Conservation (phyloP, 2,888 invertebrate species). For the Hipparchia semele region DNA sequence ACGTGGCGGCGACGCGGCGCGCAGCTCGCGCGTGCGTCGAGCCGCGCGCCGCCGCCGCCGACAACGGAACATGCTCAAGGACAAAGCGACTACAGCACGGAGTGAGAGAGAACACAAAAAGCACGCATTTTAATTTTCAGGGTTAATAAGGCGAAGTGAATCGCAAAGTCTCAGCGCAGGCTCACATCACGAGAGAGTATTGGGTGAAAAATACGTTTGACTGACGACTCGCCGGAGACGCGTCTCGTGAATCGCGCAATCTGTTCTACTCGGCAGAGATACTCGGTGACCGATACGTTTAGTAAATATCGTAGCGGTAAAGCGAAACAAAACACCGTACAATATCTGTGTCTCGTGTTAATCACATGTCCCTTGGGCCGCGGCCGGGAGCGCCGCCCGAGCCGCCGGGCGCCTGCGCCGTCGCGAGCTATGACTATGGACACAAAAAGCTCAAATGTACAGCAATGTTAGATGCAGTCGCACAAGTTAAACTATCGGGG, state of each 20-base stretch:
- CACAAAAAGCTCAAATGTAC: constrained; percentile 82
- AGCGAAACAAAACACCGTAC: constrained; percentile 79
- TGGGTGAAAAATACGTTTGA: constrained; percentile 83
- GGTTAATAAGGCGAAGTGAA: constrained; percentile 78
- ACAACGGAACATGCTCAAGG: constrained; percentile 68
- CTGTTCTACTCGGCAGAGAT: constrained; percentile 65
- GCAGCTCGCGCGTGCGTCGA: constrained; percentile 8
- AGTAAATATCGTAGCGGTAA: constrained; percentile 82
- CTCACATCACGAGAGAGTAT: constrained; percentile 76
- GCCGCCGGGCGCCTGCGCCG: constrained; percentile 50
- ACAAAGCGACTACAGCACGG: constrained; percentile 61
- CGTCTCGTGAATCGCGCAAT: constrained; percentile 62
- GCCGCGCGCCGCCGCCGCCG: not conserved
- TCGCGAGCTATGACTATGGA: constrained; percentile 70
- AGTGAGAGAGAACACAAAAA: constrained; percentile 70
- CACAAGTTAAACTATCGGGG: constrained; percentile 63
- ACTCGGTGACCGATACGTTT: constrained; percentile 63
- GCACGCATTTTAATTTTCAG: constrained; percentile 65
- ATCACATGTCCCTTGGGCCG: constrained; percentile 76
- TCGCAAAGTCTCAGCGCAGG: constrained; percentile 69
- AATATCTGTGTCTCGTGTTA: constrained; percentile 77
- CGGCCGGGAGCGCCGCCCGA: constrained; percentile 54
- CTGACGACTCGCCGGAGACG: constrained; percentile 69
- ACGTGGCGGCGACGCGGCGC: constrained; percentile 49
- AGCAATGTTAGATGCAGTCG: constrained; percentile 81